A percentile compares a stretch with the other conserved stretches of the same genome.
These are phyloP conservation scores for Chymomyza amoena DNA, from an alignment of 2,888 invertebrate genomes.

Conservation along the genomic window DNA sequence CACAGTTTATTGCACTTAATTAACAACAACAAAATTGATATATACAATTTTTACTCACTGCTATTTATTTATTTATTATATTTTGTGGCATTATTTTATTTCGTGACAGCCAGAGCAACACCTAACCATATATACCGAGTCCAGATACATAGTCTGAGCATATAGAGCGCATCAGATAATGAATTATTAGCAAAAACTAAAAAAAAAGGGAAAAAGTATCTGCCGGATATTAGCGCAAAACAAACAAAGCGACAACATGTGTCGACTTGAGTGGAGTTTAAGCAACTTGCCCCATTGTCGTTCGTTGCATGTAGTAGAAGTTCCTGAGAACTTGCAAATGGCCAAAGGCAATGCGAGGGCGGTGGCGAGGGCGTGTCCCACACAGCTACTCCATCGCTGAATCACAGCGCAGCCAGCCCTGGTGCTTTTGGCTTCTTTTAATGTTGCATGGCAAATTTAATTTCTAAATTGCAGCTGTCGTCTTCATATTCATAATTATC, in stretches of 20 bases:
- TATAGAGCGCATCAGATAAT: slow-evolving; percentile 50
- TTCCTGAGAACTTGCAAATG: slow-evolving; percentile 22
- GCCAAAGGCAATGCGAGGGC: slow-evolving; percentile 1
- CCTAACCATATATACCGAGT: slow-evolving; percentile 27
- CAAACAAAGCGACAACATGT: slow-evolving; percentile 56
- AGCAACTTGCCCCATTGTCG: neutral
- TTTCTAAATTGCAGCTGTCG: slow-evolving; percentile 76
- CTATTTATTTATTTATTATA: neutral
- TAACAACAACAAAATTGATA: slow-evolving; percentile 37
- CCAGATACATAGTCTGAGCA: slow-evolving; percentile 24
- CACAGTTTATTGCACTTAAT: slow-evolving; percentile 67
- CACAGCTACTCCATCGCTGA: slow-evolving; percentile 25
- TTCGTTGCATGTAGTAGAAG: neutral
- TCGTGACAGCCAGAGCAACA: slow-evolving; percentile 33
- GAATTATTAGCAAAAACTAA: slow-evolving; percentile 55
- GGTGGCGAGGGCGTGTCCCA: slow-evolving; percentile 19
- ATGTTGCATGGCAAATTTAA: slow-evolving; percentile 75
- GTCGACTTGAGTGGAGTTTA: slow-evolving; percentile 43
- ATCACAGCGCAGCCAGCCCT: slow-evolving; percentile 43
- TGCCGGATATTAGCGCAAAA: slow-evolving; percentile 62
- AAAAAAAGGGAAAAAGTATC: slow-evolving; percentile 32
- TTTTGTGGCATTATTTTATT: neutral
- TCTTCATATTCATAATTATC: slow-evolving; percentile 30
- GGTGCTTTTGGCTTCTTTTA: slow-evolving; percentile 42
- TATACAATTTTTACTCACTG: slow-evolving; percentile 8